phyloP scores from a whole-genome alignment of 2,113 vertebrate species.

The Progne subis region DNA sequence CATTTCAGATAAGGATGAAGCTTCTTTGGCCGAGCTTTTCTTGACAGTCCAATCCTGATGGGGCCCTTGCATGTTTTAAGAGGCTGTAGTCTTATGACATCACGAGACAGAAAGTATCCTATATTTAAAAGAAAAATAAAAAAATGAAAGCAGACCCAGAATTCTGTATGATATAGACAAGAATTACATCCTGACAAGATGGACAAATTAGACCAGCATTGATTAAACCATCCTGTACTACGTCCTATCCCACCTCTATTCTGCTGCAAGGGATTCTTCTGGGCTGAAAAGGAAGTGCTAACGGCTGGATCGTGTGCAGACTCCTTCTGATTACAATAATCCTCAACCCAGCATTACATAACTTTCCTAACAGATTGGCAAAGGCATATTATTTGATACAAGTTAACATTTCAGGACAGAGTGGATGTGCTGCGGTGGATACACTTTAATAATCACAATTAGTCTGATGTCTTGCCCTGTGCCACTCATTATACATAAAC shows the following conservation, averaged over 20 bases:
- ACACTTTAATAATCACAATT: background rate
- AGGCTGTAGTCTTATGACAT: constrained; percentile 81
- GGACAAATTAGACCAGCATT: background rate
- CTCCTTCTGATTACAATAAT: background rate
- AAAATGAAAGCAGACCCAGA: background rate
- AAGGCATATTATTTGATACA: background rate
- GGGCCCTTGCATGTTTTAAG: constrained; percentile 87
- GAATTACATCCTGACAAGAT: background rate
- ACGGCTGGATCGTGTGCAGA: background rate
- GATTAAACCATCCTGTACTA: background rate
- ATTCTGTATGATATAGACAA: background rate
- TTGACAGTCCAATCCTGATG: constrained; percentile 90
- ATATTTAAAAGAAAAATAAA: constrained; percentile 32
- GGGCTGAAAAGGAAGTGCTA: background rate
- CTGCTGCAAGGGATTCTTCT: background rate
- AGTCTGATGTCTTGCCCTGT: background rate
- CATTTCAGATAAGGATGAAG: constrained; percentile 87
- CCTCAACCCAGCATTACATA: background rate
- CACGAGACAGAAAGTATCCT: constrained; percentile 73
- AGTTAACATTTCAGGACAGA: background rate
- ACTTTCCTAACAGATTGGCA: background rate
- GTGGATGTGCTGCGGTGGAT: too few relatives aligned
- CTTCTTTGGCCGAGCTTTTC: constrained; percentile 82
- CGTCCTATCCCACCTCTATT: background rate
- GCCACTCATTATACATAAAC: background rate